These are phyloP conservation scores for Drosophila conformis DNA, from an alignment of 2,888 invertebrate species.

Conservation along the genomic window DNA sequence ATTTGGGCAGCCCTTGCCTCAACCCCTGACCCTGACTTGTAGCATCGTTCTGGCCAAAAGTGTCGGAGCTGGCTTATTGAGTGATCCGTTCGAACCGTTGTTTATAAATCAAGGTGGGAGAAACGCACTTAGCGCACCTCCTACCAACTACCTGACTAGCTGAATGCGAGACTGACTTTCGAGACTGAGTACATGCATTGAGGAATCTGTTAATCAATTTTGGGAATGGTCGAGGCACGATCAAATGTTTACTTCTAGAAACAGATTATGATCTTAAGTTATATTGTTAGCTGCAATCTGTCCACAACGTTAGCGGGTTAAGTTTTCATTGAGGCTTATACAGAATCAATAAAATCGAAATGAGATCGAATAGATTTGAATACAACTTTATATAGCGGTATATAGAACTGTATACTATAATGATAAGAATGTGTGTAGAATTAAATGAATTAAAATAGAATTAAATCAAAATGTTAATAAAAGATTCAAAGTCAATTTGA, in stretches of 20 bases:
- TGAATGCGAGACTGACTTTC: neutral
- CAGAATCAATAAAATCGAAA: neutral
- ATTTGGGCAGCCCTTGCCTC: constrained; percentile 17
- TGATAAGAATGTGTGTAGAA: neutral
- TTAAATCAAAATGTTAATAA: neutral
- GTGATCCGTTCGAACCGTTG: constrained; percentile 56
- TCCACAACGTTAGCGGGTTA: constrained; percentile 1
- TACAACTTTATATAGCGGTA: neutral
- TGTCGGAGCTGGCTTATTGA: constrained; percentile 61
- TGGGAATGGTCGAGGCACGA: constrained; percentile 5
- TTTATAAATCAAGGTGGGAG: constrained; percentile 60
- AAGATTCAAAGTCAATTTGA: neutral
- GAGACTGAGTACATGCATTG: constrained; percentile 6
- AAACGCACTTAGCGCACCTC: neutral
- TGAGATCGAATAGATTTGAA: neutral
- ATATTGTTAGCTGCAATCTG: constrained; percentile 16
- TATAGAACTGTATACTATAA: neutral
- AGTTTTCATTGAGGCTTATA: neutral
- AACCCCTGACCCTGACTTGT: constrained; percentile 26
- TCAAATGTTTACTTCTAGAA: constrained; percentile 3
- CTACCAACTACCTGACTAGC: constrained; percentile 12
- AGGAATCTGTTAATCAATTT: constrained; percentile 32
- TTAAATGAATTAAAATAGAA: neutral
- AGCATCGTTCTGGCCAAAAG: constrained; percentile 18
- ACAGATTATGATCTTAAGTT: constrained; percentile 20